Base-by-base conservation (phyloP, 2,888 invertebrate species). In the Tachina lurida region DNA sequence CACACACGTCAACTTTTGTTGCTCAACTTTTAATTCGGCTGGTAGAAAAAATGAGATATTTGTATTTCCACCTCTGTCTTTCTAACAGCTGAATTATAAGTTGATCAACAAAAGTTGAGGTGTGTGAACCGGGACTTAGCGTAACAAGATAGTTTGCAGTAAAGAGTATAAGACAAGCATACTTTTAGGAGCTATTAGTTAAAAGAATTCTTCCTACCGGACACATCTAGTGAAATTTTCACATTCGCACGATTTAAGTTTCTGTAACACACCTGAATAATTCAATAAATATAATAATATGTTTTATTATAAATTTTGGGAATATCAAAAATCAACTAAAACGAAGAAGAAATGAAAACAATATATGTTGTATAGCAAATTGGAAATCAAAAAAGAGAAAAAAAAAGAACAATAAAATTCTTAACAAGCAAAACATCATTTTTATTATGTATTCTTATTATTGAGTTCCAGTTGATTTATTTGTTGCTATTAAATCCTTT, bases 381-480 rank as follows among this genome's bases (percentile, higher is more conserved):
- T n/a, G 22, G 17, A 12, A 17, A 52, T 15, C 10, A 17, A 10
- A 62, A 70, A 81, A 31, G 4, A 3, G 3, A n/a, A 49, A 68
- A 60, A 70, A 74, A 73, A 75, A 65, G 12, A 82, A 85, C 85
- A 85, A 85, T 82, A 86, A 86, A 86, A 86, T 86, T 86, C 86
- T 62, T 86, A 86, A 86, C 86, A 86, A 86, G 86, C 86, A 86
- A 83, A 83, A 83, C 83, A 86, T 86, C 86, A 86, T 79, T 82
- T 31, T 31, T 31, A 31, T 31, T 45, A n/a, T n/a, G n/a, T n/a
- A 43, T 62, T 78, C 10, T 63, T 63, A n/a, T 43, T 73, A 54
- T 68, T 73, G 13, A 63, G 54, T 62, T 74, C 31, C 12, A 73
- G 62, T 43, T 84, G 19, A 15, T 68, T 47, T 45, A 70, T 56